Base-by-base conservation (phyloP, 2,113 vertebrate genomes). In the Cricetomys ansorgei region DNA sequence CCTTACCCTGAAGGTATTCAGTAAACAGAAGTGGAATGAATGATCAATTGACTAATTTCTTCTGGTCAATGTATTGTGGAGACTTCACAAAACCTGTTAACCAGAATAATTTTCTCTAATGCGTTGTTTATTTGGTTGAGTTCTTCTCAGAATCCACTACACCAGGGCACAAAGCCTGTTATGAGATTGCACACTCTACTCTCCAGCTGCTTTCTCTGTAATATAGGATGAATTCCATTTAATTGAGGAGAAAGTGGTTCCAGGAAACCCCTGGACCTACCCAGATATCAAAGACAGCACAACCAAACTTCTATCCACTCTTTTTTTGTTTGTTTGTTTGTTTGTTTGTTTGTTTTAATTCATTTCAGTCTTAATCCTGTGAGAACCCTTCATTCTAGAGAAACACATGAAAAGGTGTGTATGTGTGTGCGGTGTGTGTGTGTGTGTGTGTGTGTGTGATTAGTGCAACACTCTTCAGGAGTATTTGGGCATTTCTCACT, bases 101-200 rank as follows among this genome's bases (percentile, higher is more conserved):
- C 92, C 70, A 94, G 67, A 94, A 89, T 70, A 27, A n/a, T 86
- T 85, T 89, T 92, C 40, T 91, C 53, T 95, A 86, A 91, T 34
- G 62, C 85, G 25, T 23, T 73, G 77, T 95, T 96, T 72, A 88
- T 97, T 79, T 92, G 89, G 79, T 57, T 43, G 48, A 80, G 76
- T 53, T 94, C 81, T 94, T 90, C 92, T 93, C 87, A 94, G 96
- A 91, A 91, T 92, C 87, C 75, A 25, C 86, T 96, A 96, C 95
- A 8, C 83, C 92, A 67, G 45, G 88, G 40, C 73, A 69, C 48
- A 91, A n/a, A 96, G 89, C 83, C 5, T 0, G 50, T 92, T 75
- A 89, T 40, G 53, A 92, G 76, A 92, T 64, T 86, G 50, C 73
- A 40, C 31, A 77, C 19, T 67, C 70, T 40, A 27, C 27, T 50